phyloP scores from a whole-genome alignment of 2,113 vertebrate genomes.

The Coryphaenoides rupestris region DNA sequence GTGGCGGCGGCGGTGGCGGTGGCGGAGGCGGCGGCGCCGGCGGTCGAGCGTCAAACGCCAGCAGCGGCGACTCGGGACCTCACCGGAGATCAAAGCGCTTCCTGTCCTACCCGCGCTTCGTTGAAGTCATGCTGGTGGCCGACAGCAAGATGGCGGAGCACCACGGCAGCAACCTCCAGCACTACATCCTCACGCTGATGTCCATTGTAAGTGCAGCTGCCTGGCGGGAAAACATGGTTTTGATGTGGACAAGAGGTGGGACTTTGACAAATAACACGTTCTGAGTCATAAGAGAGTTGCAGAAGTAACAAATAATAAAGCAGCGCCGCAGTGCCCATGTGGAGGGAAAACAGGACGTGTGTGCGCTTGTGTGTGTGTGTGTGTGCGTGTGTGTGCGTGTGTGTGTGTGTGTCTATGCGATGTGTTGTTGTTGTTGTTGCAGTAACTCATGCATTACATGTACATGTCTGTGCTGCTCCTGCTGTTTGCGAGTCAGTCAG shows the following conservation, averaged over 20 bases:
- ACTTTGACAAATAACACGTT: no score
- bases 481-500: conserved; percentile 12
- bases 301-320: no score
- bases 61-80: conserved; percentile 72
- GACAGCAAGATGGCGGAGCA: conserved; percentile 95
- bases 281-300: no score
- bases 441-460: neutral
- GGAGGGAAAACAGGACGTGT: neutral
- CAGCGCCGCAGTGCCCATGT: neutral
- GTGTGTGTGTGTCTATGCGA: conserved; percentile 21
- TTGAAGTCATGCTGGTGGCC: conserved; percentile 97
- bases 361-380: conserved; percentile 14
- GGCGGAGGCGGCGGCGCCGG: conserved; percentile 19
- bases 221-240: conserved; percentile 3
- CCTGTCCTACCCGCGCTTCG: conserved; percentile 94
- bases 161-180: conserved; percentile 92
- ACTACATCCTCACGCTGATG: conserved; percentile 96
- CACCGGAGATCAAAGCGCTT: conserved; percentile 90
- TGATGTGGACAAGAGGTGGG: neutral
- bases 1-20: conserved; percentile 36
- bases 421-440: no score
- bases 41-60: conserved; percentile 66
- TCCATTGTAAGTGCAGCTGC: conserved; percentile 88
- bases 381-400: no score
- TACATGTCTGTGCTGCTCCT: conserved; percentile 17